phyloP scores from a whole-genome alignment of 2,113 vertebrate species.

The Cnemophilus loriae region DNA sequence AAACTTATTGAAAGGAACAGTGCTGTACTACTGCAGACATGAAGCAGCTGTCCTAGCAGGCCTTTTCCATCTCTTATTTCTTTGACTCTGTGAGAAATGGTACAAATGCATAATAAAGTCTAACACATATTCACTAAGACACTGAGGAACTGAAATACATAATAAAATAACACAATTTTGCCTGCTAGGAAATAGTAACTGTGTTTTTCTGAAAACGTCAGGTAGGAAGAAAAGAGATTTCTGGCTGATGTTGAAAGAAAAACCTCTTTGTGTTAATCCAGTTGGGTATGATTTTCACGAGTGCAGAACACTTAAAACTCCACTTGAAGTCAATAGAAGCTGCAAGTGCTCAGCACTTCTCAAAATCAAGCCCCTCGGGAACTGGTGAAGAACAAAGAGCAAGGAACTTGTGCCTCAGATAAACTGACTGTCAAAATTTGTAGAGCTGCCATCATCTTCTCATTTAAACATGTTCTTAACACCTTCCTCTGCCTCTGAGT shows the following conservation, averaged over 20 bases:
- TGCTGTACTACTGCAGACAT: not conserved
- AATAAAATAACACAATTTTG: not conserved
- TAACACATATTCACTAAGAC: not conserved
- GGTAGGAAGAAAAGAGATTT: constrained; percentile 31
- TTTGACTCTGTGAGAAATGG: not conserved
- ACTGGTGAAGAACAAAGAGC: constrained; percentile 58
- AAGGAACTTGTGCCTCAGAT: constrained; percentile 54
- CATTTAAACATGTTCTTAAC: constrained; percentile 64
- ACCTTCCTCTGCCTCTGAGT: constrained; percentile 62
- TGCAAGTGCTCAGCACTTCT: constrained; percentile 56
- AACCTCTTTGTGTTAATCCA: constrained; percentile 52
- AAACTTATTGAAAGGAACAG: constrained; percentile 12
- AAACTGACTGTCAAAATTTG: constrained; percentile 63
- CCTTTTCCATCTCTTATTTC: constrained; percentile 21
- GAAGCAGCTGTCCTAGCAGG: constrained; percentile 8
- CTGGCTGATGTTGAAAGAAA: constrained; percentile 40
- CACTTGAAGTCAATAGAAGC: constrained; percentile 62
- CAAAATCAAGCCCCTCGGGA: constrained; percentile 51
- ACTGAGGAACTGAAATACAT: not conserved
- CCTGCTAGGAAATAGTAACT: not conserved
- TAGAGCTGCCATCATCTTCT: constrained; percentile 59
- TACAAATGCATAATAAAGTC: constrained; percentile 10
- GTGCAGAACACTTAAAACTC: constrained; percentile 54
- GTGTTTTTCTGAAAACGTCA: constrained; percentile 29
- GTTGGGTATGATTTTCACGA: constrained; percentile 57